A percentile compares a stretch with the other conserved stretches of the same genome.
Conservation (phyloP, 2,113 vertebrate species). For the Cyanoramphus novaezelandiae region DNA sequence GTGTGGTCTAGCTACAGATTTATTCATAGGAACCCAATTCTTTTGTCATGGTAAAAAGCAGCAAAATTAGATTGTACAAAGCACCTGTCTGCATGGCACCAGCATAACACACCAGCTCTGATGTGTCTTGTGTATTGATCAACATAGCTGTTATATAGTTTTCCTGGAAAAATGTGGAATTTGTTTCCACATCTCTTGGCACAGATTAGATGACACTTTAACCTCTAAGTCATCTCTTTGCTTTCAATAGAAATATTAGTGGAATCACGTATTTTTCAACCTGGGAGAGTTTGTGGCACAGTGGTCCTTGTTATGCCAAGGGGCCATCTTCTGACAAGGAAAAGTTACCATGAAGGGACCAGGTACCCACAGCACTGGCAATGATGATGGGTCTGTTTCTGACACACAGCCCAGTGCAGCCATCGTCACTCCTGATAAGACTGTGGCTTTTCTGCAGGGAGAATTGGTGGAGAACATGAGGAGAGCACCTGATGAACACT, state of each 20-base stretch:
- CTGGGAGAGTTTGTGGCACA: neutral
- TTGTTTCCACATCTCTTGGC: rapidly evolving
- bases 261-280: rapidly evolving
- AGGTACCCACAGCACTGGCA: neutral
- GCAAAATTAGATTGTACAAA: neutral
- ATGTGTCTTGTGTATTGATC: neutral
- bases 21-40: constrained; percentile 50
- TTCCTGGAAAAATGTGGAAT: neutral
- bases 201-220: rapidly evolving
- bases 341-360: rapidly evolving
- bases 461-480: rapidly evolving
- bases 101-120: neutral
- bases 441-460: neutral
- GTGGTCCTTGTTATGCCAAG: rapidly evolving
- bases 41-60: constrained; percentile 39
- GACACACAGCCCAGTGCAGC: rapidly evolving
- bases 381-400: neutral
- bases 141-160: neutral
- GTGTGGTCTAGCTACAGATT: constrained; percentile 69
- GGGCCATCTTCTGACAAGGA: neutral
- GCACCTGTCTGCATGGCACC: neutral
- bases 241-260: rapidly evolving
- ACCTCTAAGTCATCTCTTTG: rapidly evolving
- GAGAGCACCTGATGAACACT: rapidly evolving
- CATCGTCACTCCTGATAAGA: neutral